phyloP scores from a whole-genome alignment of 2,797 vertebrate species.

The Brachymystax lenok region DNA sequence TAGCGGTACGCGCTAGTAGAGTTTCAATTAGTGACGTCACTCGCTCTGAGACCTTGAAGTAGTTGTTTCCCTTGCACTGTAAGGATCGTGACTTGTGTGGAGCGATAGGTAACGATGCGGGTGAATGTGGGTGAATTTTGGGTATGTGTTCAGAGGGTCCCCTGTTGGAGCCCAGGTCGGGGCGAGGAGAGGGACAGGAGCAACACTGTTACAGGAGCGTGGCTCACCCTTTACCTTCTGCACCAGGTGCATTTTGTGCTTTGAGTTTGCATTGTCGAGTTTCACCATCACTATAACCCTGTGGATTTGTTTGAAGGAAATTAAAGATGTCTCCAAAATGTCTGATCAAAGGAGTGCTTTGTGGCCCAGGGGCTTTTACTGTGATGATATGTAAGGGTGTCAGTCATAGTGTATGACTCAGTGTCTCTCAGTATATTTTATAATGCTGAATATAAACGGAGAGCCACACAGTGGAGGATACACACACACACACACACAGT shows the following conservation, averaged over 20 bases:
- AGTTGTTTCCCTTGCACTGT: too few species aligned
- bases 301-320: conserved; percentile 71
- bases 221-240: conserved; percentile 42
- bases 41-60: neutral
- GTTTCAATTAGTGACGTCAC: neutral
- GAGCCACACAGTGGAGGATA: conserved; percentile 49
- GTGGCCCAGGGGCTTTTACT: conserved; percentile 61
- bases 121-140: too few species aligned
- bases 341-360: conserved; percentile 68
- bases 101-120: too few species aligned
- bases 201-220: conserved; percentile 27
- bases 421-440: conserved; percentile 68
- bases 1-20: too few species aligned
- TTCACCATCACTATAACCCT: conserved; percentile 64
- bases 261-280: conserved; percentile 62
- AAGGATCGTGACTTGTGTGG: too few species aligned
- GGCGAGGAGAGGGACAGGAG: too few species aligned
- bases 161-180: too few species aligned
- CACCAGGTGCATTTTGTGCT: conserved; percentile 60
- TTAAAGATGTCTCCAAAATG: conserved; percentile 65
- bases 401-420: conserved; percentile 61
- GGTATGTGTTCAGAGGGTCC: too few species aligned
- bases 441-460: conserved; percentile 56
- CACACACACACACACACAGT: conserved; percentile 30
- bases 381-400: conserved; percentile 67